These are phyloP conservation scores for Urocitellus parryii DNA, from an alignment of 2,113 vertebrate genomes.

Conservation along the genomic window DNA sequence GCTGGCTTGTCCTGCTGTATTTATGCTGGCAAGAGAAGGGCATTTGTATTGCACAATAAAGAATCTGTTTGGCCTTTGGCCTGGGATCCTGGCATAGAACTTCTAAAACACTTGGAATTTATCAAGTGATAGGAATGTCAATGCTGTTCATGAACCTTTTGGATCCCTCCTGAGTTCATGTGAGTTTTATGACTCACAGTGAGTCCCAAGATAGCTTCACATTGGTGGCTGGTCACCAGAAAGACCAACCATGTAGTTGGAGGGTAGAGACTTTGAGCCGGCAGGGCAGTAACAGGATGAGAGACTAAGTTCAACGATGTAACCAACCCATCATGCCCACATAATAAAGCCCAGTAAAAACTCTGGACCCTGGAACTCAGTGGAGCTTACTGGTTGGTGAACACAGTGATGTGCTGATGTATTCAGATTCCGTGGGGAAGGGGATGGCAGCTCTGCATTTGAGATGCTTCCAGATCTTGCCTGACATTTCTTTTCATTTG, in stretches of 20 bases:
- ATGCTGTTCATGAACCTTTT: not conserved
- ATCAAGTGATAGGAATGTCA: not conserved
- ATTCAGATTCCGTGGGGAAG: not conserved
- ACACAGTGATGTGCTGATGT: not conserved
- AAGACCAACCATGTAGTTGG: not conserved
- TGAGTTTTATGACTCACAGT: not conserved
- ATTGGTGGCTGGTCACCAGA: not conserved
- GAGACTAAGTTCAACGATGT: not conserved
- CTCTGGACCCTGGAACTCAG: not conserved
- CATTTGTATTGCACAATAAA: not conserved
- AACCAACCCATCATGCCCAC: not conserved
- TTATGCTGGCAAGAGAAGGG: constrained; percentile 9
- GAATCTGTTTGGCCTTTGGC: constrained; percentile 1
- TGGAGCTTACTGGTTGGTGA: not conserved
- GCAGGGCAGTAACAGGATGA: not conserved
- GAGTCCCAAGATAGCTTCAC: not conserved
- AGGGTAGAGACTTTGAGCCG: not conserved
- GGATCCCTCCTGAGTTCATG: not conserved
- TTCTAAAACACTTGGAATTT: constrained; percentile 28
- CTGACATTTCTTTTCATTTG: not conserved
- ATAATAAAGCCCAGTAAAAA: not conserved
- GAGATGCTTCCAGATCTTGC: not conserved
- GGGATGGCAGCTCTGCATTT: not conserved
- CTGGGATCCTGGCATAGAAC: not conserved
- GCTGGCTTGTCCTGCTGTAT: not conserved